phyloP scores from a whole-genome alignment of 2,888 invertebrate genomes.

The Ashinkailepas kermadecensis region DNA sequence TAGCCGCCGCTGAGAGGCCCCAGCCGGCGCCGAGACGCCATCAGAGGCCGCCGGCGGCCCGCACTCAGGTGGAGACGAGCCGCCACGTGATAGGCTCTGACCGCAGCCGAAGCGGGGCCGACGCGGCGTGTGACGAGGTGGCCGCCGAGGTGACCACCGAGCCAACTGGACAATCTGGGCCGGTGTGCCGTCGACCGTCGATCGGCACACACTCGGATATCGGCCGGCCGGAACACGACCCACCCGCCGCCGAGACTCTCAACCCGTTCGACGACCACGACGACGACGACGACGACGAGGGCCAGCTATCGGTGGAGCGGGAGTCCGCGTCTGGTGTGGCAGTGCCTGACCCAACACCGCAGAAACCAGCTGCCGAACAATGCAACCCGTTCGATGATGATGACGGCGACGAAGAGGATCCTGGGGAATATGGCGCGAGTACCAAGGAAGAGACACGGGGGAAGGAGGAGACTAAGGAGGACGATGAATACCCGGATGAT shows the following conservation, averaged over 20 bases:
- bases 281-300: background rate
- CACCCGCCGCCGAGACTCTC: background rate
- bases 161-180: too few species aligned
- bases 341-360: background rate
- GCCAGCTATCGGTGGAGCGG: background rate
- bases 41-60: background rate
- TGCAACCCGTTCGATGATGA: slow-evolving; percentile 29
- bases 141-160: too few species aligned
- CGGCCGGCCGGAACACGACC: too few species aligned
- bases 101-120: background rate
- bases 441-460: background rate
- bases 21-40: background rate
- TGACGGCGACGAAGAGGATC: background rate
- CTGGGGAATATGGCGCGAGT: background rate
- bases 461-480: background rate
- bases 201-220: too few species aligned
- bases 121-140: too few species aligned
- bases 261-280: background rate
- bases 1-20: background rate
- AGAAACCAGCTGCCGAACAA: slow-evolving; percentile 24
- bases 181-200: too few species aligned
- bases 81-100: background rate
- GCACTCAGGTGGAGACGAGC: background rate
- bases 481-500: slow-evolving; percentile 58
- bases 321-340: background rate